Evolutionary conservation across 2,113 vertebrate species (phyloP), one percentile per base, ranked within the genome.

Genomic region (Myocastor coypus): DNA sequence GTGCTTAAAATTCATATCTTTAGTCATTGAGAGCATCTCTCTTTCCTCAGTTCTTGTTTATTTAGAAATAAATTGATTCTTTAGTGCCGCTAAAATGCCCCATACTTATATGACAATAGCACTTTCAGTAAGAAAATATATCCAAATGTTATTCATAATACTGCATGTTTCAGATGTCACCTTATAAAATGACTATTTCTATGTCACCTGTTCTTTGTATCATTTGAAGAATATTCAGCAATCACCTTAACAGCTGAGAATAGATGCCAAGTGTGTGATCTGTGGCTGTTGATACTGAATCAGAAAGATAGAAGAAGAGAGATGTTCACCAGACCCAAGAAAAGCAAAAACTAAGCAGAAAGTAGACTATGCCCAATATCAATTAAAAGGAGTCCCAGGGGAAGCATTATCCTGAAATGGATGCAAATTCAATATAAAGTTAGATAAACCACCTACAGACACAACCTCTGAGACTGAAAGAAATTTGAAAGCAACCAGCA

Each of bases 341-440:
- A 13, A 96, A 78, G 71, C 9, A 80, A 90, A 94, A 32, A 73
- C 22, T 37, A 84, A 93, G 90, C 83, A 57, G 26, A 91, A 95
- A 82, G n/a, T 40, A 68, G 64, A 94, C 5, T 68, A 83, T 92
- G 66, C n/a, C 68, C 64, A 81, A 40, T 90, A 55, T 55, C 61
- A 96, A 73, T 83, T 94, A 95, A 92, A 68, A 40, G 16, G 32
- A 90, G 82, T 73, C 75, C 20, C 61, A 84, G 40, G 80, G 71
- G 91, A 87, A 77, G 66, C 61, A 82, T 64, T 73, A 84, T 92
- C 66, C 37, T 64, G 86, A 87, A 95, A 92, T 1, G 57, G 6
- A 90, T 82, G 81, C 83, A 81, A 98, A 95, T 42, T 93, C 5
- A 90, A 61, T 94, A 59, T 69, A 68, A 20, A 73, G 86, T 89